These are phyloP conservation scores for Drosophila lowei DNA, from an alignment of 1,140 invertebrate species.

Conservation along the genomic window DNA sequence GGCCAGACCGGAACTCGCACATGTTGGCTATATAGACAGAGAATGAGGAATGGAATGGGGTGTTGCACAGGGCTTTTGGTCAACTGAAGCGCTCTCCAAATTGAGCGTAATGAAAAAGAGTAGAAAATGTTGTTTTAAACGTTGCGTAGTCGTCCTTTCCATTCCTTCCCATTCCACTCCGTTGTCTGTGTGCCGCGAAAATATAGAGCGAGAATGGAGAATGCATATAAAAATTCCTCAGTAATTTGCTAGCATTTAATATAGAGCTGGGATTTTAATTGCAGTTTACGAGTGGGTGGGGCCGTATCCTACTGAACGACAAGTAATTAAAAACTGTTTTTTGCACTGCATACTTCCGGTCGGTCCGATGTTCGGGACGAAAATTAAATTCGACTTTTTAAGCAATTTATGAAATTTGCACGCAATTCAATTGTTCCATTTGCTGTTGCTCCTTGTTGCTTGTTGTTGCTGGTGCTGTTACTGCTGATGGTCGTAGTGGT, in stretches of 20 bases:
- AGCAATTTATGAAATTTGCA: slow-evolving; percentile 78
- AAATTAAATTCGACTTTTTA: slow-evolving; percentile 71
- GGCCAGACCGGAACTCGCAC: slow-evolving; percentile 37
- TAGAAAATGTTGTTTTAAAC: slow-evolving; percentile 51
- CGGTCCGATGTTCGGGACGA: slow-evolving; percentile 16
- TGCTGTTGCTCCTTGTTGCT: slow-evolving; percentile 34
- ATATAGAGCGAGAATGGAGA: slow-evolving; percentile 11
- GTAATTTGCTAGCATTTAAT: slow-evolving; percentile 63
- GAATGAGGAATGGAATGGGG: too few species aligned
- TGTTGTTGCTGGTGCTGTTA: slow-evolving; percentile 10
- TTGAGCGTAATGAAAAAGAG: slow-evolving; percentile 35
- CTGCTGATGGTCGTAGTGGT: slow-evolving; percentile 11
- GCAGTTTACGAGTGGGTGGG: slow-evolving; percentile 48
- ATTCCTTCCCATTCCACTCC: too few species aligned
- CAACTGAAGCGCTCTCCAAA: slow-evolving; percentile 37
- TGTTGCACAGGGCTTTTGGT: not conserved
- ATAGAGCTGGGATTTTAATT: slow-evolving; percentile 70
- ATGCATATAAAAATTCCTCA: slow-evolving; percentile 56
- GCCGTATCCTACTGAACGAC: slow-evolving; percentile 13
- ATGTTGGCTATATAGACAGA: not conserved
- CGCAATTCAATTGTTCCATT: slow-evolving; percentile 68
- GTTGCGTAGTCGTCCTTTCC: slow-evolving; percentile 2
- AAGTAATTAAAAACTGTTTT: slow-evolving; percentile 66
- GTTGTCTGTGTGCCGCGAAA: not conserved
- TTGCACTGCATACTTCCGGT: slow-evolving; percentile 32